Percentiles rank a stretch among this genome's conserved stretches.
Evolutionary conservation across 2,888 invertebrate genomes (phyloP).

Genomic region (Dione vanillae): DNA sequence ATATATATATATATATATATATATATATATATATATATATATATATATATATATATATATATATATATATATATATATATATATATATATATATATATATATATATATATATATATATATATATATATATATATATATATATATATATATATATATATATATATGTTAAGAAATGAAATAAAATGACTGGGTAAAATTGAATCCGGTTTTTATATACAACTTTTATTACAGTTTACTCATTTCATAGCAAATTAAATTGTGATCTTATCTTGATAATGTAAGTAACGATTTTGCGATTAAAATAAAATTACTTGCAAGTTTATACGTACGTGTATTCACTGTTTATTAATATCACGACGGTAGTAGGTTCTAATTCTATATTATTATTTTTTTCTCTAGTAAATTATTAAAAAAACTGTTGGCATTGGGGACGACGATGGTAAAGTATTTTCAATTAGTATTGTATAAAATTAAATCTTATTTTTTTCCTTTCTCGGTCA

Average conservation of each 20-base stretch:
- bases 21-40: too few species aligned
- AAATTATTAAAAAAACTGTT: neutral
- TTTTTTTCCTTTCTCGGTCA: neutral
- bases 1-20: too few species aligned
- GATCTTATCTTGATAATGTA: conserved; percentile 16
- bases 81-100: too few species aligned
- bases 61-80: too few species aligned
- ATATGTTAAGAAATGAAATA: neutral
- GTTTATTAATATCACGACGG: too few species aligned
- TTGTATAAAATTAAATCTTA: neutral
- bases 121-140: too few species aligned
- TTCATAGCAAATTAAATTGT: conserved; percentile 7
- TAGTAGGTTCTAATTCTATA: too few species aligned
- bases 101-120: too few species aligned
- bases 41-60: too few species aligned
- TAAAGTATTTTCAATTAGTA: neutral
- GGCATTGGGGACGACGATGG: neutral
- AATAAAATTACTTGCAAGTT: neutral
- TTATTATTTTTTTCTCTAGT: too few species aligned
- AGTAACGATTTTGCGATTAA: neutral
- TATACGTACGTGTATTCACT: too few species aligned
- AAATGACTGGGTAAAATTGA: conserved; percentile 3
- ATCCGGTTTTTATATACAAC: neutral
- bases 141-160: too few species aligned
- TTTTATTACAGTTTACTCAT: neutral